These are phyloP conservation scores for Podarcis raffonei DNA, from an alignment of 2,113 vertebrate genomes.

Conservation along the genomic window DNA sequence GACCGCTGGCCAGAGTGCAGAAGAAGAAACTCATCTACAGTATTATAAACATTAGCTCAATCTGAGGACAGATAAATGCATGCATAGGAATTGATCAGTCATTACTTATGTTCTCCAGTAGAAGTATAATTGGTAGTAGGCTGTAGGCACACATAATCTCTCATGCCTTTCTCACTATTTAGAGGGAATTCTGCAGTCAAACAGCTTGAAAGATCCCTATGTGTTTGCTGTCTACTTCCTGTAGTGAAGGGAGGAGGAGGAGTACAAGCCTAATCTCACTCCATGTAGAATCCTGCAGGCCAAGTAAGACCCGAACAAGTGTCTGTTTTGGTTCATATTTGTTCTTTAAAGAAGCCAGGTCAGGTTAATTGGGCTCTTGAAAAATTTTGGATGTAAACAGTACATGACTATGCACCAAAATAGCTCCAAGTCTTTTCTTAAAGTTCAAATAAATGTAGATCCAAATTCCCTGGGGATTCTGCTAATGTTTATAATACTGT, in stretches of 20 bases:
- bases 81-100: neutral
- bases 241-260: neutral
- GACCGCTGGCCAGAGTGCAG: no score
- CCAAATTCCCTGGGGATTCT: neutral
- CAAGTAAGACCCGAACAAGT: neutral
- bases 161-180: neutral
- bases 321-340: no score
- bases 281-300: neutral
- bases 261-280: neutral
- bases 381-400: neutral
- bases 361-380: neutral
- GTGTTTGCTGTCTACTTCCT: neutral
- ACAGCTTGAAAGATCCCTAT: neutral
- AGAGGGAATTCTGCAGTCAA: neutral
- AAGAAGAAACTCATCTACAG: no score
- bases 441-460: neutral
- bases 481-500: neutral
- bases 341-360: neutral
- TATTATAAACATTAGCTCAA: no score
- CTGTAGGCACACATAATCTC: neutral
- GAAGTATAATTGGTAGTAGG: neutral
- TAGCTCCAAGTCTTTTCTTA: neutral
- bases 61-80: neutral
- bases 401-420: neutral
- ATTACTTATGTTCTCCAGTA: neutral